Evolutionary conservation across 53 echinoderm and acorn worm genomes (phyloP), one percentile per base, ranked within the genome.

Genomic region (Henricia sp.): DNA sequence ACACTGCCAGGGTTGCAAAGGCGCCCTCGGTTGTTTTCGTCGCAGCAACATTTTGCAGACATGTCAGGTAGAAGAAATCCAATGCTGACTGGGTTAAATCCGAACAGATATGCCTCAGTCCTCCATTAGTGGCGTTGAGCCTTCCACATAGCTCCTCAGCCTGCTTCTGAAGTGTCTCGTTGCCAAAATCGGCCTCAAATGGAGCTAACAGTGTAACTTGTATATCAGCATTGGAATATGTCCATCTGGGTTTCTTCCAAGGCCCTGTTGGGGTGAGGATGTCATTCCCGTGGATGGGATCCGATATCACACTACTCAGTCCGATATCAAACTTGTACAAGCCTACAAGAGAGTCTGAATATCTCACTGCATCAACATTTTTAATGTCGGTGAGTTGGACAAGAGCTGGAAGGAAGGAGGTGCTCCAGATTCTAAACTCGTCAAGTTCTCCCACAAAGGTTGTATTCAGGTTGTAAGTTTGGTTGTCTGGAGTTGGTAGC

Each of bases 401-500:
- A 65, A 90, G 88, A 33, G 92, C 88, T 19, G 95, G 95, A 19
- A 82, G 88, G 48, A 95, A 83, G 51, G 90, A 78, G 14, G 58
- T 39, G 43, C 85, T 74, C 95, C 95, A 95, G 34, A 92, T 74
- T n/a, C 86, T 72, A 30, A 95, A 56, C 76, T 95, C 92, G 53
- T 95, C 95, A 38, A 95, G 69, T 67, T 90, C 92, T 41, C 95
- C 95, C 72, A 29, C 37, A 63, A 95, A 95, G 36, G 92, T 78
- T 34, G 78, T 85, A 21, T 88, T 70, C 14, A 95, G 44, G 23
- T 34, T 40, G 28, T 78, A 78, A 28, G 73, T 54, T 33, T 71
- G 67, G 66, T 90, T 83, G 17, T 80, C 72, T 56, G 95, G 92
- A 23, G 72, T 72, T 43, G 88, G 71, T 28, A 92, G 64, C 87